Base-by-base conservation (phyloP, 2,797 vertebrate species). In the Phyllotis vaccarum region DNA sequence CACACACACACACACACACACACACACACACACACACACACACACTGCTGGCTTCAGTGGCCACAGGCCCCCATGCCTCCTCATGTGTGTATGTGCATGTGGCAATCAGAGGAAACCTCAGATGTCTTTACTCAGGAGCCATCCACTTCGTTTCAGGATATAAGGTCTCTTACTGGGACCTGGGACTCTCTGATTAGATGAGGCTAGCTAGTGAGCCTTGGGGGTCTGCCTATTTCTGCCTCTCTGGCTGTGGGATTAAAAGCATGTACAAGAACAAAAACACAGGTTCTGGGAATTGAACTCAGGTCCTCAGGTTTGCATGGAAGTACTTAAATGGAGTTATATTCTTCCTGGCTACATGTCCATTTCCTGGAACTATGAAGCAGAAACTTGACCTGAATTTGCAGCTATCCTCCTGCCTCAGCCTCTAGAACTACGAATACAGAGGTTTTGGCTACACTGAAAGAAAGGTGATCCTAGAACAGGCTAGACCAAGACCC, bases 1-100 rank as follows among this genome's bases (percentile, higher is more conserved):
- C 4, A 1, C 2, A 54, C 14, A 29, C 4, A 1, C 2, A 54
- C 14, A 29, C 4, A 1, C 2, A 54, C 14, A 29, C 4, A 1
- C 2, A 54, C 14, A 29, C 4, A 1, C 2, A 54, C 14, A 29
- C 4, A 1, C 2, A 54, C 14, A 29, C 4, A 1, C 46, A 29
- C 7, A 1, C 64, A 54, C 64, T 40, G 37, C 24, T 54, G 62
- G 43, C n/a, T 62, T 58, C 11, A 4, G 40, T 31, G 52, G 12
- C 37, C 43, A 79, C 46, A 68, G 62, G 52, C 21, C 11, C 21
- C 21, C 31, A 52, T 4, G 10, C 29, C 46, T 21, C 21, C 31
- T 14, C 37, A 62, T 12, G 31, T 62, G 56, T 66, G 31, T 12
- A 52, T 40, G 46, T 31, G 24, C 76, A 40, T 46, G 85, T 56